Evolutionary conservation across 2,113 vertebrate genomes (phyloP).

Genomic region (Cephalopholis sonnerati): DNA sequence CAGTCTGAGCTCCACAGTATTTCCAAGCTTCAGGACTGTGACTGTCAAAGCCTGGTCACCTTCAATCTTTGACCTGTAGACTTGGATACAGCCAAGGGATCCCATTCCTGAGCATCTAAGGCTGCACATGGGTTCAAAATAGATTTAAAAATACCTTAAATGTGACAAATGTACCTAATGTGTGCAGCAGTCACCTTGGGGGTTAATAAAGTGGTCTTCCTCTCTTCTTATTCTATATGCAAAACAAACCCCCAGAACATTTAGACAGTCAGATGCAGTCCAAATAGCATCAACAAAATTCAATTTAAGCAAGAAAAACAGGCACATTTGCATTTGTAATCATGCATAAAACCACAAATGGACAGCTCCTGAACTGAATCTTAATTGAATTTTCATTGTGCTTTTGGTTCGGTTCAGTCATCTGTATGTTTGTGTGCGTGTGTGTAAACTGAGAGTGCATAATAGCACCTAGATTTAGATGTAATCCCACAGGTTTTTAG

Average conservation of each 20-base stretch:
- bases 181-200: too few species aligned
- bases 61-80: constrained; percentile 24
- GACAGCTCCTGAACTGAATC: neutral
- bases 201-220: too few species aligned
- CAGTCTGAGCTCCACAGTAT: neutral
- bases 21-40: constrained; percentile 4
- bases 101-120: neutral
- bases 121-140: neutral
- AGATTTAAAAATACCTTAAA: neutral
- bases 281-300: neutral
- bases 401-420: too few species aligned
- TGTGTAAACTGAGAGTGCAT: constrained; percentile 47
- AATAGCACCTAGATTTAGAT: constrained; percentile 67
- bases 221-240: too few species aligned
- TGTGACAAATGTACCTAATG: neutral
- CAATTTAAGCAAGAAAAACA: neutral
- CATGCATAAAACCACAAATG: neutral
- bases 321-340: neutral
- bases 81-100: neutral
- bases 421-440: neutral
- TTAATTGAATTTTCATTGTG: neutral
- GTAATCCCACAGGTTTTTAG: constrained; percentile 69
- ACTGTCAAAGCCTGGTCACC: neutral
- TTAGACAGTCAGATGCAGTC: neutral
- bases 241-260: neutral